A percentile compares a stretch with the other conserved stretches of the same genome.
phyloP scores from a whole-genome alignment of 2,888 invertebrate genomes.

The Timandra comae region DNA sequence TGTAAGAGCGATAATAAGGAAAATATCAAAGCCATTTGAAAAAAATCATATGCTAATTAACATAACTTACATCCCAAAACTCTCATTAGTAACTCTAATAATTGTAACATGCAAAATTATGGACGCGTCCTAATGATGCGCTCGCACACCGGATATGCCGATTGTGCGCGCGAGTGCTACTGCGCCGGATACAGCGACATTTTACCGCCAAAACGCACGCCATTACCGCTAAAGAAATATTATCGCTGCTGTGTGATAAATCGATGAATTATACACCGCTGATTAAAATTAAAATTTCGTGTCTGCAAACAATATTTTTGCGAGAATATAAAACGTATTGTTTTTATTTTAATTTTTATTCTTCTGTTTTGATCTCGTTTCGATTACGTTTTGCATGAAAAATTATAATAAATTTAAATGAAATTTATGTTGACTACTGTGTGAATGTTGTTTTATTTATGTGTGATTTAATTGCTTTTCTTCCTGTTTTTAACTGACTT shows the following conservation, averaged over 20 bases:
- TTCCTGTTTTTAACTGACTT: too few species aligned
- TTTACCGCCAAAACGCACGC: constrained; percentile 46
- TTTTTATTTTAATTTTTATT: neutral
- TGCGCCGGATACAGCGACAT: constrained; percentile 38
- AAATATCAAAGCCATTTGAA: too few species aligned
- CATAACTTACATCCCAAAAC: too few species aligned
- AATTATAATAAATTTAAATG: neutral
- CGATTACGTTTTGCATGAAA: too few species aligned
- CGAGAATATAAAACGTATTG: neutral
- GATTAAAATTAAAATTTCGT: constrained; percentile 17
- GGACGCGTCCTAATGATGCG: constrained; percentile 10
- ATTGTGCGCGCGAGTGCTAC: constrained; percentile 39
- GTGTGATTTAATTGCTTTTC: too few species aligned
- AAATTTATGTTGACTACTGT: neutral
- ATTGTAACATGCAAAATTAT: too few species aligned
- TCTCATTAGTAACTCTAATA: too few species aligned
- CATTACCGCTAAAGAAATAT: constrained; percentile 44
- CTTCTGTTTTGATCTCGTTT: neutral
- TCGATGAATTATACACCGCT: constrained; percentile 18
- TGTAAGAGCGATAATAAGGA: too few species aligned
- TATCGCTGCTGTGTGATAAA: constrained; percentile 30
- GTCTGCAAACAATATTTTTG: neutral
- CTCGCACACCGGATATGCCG: constrained; percentile 38
- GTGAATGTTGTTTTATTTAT: neutral
- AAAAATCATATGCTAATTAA: too few species aligned